Evolutionary conservation across 2,888 invertebrate species (phyloP).

Genomic region (Tridacna gigas): DNA sequence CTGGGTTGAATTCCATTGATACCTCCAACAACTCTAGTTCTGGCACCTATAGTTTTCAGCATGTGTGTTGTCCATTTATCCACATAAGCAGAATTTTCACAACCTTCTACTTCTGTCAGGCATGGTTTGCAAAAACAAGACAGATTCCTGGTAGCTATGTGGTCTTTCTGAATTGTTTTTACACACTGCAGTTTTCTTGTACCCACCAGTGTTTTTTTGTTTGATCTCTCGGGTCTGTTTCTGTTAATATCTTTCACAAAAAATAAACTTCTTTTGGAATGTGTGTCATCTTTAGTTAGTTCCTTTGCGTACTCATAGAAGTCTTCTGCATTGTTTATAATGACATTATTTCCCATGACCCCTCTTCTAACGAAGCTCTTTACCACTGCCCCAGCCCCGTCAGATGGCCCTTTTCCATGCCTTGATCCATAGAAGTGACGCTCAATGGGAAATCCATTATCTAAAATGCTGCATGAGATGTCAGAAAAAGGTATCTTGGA

Average conservation of each 20-base stretch:
- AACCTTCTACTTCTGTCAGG: conserved; percentile 4
- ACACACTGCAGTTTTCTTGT: conserved; percentile 6
- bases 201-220: conserved; percentile 1
- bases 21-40: neutral
- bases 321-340: neutral
- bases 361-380: conserved; percentile 16
- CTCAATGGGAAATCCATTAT: conserved; percentile 44
- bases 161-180: neutral
- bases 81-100: conserved; percentile 12
- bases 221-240: conserved; percentile 12
- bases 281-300: conserved; percentile 1
- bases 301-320: neutral
- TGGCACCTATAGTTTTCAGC: conserved; percentile 6
- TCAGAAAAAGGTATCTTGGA: conserved; percentile 51
- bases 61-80: conserved; percentile 4
- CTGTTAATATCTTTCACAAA: neutral
- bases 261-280: conserved; percentile 7
- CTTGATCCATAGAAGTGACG: conserved; percentile 47
- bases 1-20: neutral
- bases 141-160: conserved; percentile 10
- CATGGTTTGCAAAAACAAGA: conserved; percentile 11
- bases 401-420: conserved; percentile 24
- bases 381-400: conserved; percentile 14
- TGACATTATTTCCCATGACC: neutral
- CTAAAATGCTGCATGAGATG: conserved; percentile 34